Evolutionary conservation across 2,888 invertebrate species (phyloP), one percentile per base, ranked within the genome.

Genomic region (Drosophila basisetae): DNA sequence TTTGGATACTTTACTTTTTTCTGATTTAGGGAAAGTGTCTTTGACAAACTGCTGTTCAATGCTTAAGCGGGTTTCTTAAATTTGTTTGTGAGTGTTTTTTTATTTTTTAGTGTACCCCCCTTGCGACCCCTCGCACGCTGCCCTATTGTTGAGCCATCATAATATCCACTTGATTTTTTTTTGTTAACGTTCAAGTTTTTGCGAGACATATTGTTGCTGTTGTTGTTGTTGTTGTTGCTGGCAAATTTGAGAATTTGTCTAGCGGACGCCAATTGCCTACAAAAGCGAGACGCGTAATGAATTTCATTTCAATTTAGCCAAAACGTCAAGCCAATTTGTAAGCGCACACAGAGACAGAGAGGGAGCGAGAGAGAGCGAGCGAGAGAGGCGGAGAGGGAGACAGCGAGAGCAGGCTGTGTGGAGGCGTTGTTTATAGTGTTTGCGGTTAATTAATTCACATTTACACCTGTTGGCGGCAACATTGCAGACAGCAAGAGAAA

Each of bases 371-470:
- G 25, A 47, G 28, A 37, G 18, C 11, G 31, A 30, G 25, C 41
- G 28, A 37, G 13, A 35, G 25, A 43, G 55, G 22, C 11, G 1
- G 5, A n/a, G 28, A 13, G 58, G 13, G 35, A 35, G 35, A 35
- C 13, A 5, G 4, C 16, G 22, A 11, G 11, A 52, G 50, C 43
- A 49, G 33, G 41, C 2, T 37, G n/a, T 18, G 70, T 47, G 43
- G 59, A 87, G 85, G 85, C 73, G 90, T 84, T 91, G 91, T 89
- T 91, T 92, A 91, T 91, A 92, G 88, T 89, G 80, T 91, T 91
- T 91, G 89, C 84, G 92, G 93, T 93, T 92, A 93, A 92, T 92
- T 92, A 93, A 92, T 92, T 92, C 89, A 85, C 91, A 90, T 91
- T 92, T 91, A 92, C 92, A 92, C 93, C 93, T 92, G 92, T 92